A percentile compares a stretch with the other conserved stretches of the same genome.
These are phyloP conservation scores for Agriotes lineatus DNA, from an alignment of 2,888 invertebrate genomes.

Conservation along the genomic window DNA sequence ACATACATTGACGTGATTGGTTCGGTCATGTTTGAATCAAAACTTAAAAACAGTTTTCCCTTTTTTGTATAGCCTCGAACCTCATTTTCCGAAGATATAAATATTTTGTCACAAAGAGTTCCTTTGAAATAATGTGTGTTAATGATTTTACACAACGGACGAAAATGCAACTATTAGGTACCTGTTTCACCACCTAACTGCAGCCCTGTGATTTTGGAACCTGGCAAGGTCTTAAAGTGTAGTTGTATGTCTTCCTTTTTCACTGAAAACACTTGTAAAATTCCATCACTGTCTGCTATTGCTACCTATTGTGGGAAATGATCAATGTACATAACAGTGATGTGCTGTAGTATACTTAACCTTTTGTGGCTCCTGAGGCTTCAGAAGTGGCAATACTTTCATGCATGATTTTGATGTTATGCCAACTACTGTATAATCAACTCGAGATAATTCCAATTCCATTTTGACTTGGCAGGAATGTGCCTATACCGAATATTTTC, in stretches of 20 bases:
- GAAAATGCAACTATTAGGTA: too few relatives aligned
- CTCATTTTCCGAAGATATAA: constrained; percentile 87
- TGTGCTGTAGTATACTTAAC: constrained; percentile 60
- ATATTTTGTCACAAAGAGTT: constrained; percentile 84
- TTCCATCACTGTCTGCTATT: constrained; percentile 87
- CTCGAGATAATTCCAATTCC: constrained; percentile 83
- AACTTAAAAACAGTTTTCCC: constrained; percentile 92
- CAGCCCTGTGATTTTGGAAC: constrained; percentile 78
- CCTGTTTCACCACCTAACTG: constrained; percentile 81
- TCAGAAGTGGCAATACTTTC: constrained; percentile 78
- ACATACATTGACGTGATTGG: constrained; percentile 85
- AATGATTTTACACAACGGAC: too few relatives aligned
- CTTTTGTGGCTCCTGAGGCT: constrained; percentile 76
- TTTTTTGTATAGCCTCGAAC: constrained; percentile 92
- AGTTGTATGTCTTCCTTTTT: constrained; percentile 76
- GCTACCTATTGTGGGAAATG: constrained; percentile 72
- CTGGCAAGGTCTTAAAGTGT: constrained; percentile 85
- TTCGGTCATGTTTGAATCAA: constrained; percentile 93
- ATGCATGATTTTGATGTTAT: constrained; percentile 83
- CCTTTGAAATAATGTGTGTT: too few relatives aligned
- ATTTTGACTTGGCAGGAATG: constrained; percentile 69
- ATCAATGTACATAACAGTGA: too few relatives aligned
- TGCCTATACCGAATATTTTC: too few relatives aligned
- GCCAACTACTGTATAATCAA: constrained; percentile 87
- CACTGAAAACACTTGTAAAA: constrained; percentile 81